Percentiles rank a stretch among this genome's conserved stretches.
phyloP scores from a whole-genome alignment of 1,140 invertebrate species.

The Drosophila sucinea region DNA sequence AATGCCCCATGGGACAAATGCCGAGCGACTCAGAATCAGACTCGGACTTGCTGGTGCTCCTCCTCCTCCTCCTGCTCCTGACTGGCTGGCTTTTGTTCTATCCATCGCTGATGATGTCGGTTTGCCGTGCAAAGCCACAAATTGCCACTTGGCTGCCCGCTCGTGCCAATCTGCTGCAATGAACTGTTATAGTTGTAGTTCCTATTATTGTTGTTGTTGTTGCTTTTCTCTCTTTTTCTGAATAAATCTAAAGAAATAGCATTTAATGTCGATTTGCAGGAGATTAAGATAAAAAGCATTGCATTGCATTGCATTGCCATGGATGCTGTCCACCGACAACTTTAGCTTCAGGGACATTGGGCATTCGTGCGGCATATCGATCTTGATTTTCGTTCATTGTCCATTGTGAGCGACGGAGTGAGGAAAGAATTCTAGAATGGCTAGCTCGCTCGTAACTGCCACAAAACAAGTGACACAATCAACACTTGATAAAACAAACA shows the following conservation, averaged over 20 bases:
- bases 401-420: constrained; percentile 52
- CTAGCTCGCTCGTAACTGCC: constrained; percentile 75
- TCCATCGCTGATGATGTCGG: constrained; percentile 76
- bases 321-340: constrained; percentile 33
- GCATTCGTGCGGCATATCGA: constrained; percentile 75
- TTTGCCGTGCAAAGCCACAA: constrained; percentile 80
- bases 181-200: constrained; percentile 42
- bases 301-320: constrained; percentile 60
- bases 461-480: constrained; percentile 80
- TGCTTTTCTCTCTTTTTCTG: constrained; percentile 23
- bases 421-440: constrained; percentile 60
- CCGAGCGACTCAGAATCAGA: constrained; percentile 45
- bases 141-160: constrained; percentile 80
- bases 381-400: constrained; percentile 48
- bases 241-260: constrained; percentile 82
- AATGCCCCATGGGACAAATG: constrained; percentile 76
- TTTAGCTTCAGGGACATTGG: constrained; percentile 36
- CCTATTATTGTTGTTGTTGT: constrained; percentile 25
- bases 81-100: constrained; percentile 72
- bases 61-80: constrained; percentile 4
- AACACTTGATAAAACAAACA: constrained; percentile 81
- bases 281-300: constrained; percentile 81
- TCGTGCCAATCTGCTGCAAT: constrained; percentile 77
- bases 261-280: constrained; percentile 82
- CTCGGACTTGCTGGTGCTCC: neutral